Percentiles rank a stretch among this genome's conserved stretches.
Conservation (phyloP, 2,113 vertebrate species). For the Chloropsis cyanopogon region DNA sequence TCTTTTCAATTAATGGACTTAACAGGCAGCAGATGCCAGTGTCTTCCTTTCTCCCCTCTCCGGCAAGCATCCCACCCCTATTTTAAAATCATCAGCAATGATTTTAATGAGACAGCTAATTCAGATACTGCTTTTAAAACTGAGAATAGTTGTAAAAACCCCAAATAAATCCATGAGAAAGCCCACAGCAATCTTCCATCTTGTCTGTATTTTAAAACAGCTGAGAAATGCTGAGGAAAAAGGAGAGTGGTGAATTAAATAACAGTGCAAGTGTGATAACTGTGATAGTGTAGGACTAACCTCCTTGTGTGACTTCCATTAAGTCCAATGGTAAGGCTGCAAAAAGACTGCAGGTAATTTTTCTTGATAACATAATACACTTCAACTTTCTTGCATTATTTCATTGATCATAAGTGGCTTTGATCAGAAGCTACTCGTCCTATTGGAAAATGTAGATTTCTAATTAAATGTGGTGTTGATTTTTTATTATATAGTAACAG, state of each 20-base stretch:
- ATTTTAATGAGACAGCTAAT: constrained; percentile 4
- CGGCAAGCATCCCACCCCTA: not conserved
- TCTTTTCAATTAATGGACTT: constrained; percentile 60
- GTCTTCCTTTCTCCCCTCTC: constrained; percentile 11
- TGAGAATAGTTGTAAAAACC: not conserved
- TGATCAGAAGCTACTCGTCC: not conserved
- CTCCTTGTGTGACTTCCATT: not conserved
- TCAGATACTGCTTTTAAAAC: not conserved
- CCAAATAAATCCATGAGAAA: not conserved
- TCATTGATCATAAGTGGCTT: not conserved
- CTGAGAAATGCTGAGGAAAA: not conserved
- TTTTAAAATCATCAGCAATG: not conserved
- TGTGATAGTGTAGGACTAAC: not conserved
- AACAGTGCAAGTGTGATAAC: not conserved
- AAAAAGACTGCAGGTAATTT: not conserved
- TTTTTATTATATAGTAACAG: not conserved
- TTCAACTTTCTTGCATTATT: not conserved
- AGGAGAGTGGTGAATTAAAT: not conserved
- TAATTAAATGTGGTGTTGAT: not conserved
- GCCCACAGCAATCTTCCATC: not conserved
- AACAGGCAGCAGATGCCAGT: constrained; percentile 55
- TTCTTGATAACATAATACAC: not conserved
- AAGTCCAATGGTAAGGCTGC: not conserved
- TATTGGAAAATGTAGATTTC: not conserved
- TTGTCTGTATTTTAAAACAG: not conserved